Base-by-base conservation (phyloP, 2,888 invertebrate genomes). In the Drosophila borborema region DNA sequence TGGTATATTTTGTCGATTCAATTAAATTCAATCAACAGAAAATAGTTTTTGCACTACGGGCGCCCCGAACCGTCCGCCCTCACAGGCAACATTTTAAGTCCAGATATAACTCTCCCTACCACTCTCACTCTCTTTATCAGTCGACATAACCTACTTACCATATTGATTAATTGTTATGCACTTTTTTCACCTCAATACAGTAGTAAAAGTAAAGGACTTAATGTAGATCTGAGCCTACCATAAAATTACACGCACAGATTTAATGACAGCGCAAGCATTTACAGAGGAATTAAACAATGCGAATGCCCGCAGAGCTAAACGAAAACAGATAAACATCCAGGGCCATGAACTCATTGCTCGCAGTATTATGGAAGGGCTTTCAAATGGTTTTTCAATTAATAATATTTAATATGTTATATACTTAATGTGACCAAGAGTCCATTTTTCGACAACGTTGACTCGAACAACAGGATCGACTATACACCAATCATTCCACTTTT, bases 251-350 rank as follows among this genome's bases (percentile, higher is more conserved):
- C 41, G 56, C 64, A 73, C 70, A 83, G 66, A 85, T 68, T 49
- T 49, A 45, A 43, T 48, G 45, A 38, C 54, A 53, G 41, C 62
- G 49, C 36, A 76, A 74, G 64, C 71, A 68, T 66, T 66, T 74
- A 65, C 80, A 86, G 80, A 70, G 74, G 68, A 89, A 63, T 72
- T 74, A 68, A 77, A n/a, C 20, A 88, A 40, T n/a, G 14, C 23
- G 23, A 4, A 40, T 77, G 54, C 36, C 58, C 16, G 20, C 68
- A 68, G 69, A 48, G 28, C 12, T 31, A 10, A 31, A 10, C 5
- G 49, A 31, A 49, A 49, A 31, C n/a, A 49, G 28, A 31, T 49
- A 31, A 49, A n/a, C 10, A 49, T 31, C 31, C 49, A 0, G 10
- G 5, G 2, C 16, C 23, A 4, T 28, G 4, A n/a, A n/a, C 9